These are phyloP conservation scores for Drosophila flavopinicola DNA, from an alignment of 2,888 invertebrate species.

Conservation along the genomic window DNA sequence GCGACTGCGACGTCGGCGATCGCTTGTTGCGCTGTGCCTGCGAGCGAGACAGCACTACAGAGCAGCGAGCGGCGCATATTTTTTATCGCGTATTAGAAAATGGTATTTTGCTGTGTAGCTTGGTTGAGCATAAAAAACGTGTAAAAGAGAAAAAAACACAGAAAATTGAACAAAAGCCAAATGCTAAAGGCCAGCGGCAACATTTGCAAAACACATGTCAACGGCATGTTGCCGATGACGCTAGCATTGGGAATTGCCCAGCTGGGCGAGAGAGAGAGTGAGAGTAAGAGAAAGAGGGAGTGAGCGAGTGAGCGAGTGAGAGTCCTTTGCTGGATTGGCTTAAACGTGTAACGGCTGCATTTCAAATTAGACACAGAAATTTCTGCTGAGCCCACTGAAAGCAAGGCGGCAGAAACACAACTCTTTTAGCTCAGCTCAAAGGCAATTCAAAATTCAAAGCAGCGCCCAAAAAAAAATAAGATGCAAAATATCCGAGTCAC, in stretches of 20 bases:
- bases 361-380: constrained; percentile 56
- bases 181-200: constrained; percentile 45
- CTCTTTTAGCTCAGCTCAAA: constrained; percentile 15
- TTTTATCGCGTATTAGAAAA: constrained; percentile 40
- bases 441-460: constrained; percentile 51
- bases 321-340: no score
- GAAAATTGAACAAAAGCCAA: constrained; percentile 40
- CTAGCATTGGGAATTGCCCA: constrained; percentile 40
- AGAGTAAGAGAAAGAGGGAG: constrained; percentile 8
- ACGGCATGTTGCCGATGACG: constrained; percentile 64
- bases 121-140: constrained; percentile 32
- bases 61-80: constrained; percentile 22
- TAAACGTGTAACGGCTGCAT: constrained; percentile 54
- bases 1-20: constrained; percentile 35
- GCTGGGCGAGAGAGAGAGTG: background rate
- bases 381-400: constrained; percentile 39
- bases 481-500: constrained; percentile 23
- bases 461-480: constrained; percentile 10
- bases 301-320: background rate
- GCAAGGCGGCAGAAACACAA: constrained; percentile 10
- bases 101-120: constrained; percentile 4
- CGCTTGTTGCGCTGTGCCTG: constrained; percentile 35
- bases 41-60: constrained; percentile 26
- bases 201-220: constrained; percentile 80
- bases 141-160: constrained; percentile 20